phyloP scores from a whole-genome alignment of 2,797 vertebrate genomes.

The Phoebastria nigripes region DNA sequence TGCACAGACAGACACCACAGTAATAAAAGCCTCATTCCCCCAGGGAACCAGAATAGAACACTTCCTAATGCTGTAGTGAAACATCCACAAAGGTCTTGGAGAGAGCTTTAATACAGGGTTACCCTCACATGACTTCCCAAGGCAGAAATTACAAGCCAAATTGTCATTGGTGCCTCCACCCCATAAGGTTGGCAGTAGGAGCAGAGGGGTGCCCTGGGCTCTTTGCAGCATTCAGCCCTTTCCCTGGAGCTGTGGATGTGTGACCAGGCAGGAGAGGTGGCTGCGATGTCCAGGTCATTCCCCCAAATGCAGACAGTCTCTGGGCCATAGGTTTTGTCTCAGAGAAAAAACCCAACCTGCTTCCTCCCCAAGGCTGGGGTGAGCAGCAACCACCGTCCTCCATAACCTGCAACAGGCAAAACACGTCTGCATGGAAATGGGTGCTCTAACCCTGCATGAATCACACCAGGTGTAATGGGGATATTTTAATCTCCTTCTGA shows the following conservation, averaged over 20 bases:
- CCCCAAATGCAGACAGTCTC: neutral
- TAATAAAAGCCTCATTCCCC: neutral
- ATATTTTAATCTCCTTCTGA: neutral
- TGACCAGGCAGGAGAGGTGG: neutral
- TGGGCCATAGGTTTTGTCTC: neutral
- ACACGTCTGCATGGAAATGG: neutral
- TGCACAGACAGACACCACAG: neutral
- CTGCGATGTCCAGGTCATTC: neutral
- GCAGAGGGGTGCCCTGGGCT: fast-evolving
- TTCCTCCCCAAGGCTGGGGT: neutral
- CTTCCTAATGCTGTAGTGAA: neutral
- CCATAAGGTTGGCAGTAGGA: fast-evolving
- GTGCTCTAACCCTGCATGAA: neutral
- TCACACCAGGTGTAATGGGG: neutral
- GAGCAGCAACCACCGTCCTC: neutral
- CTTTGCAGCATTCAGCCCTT: neutral
- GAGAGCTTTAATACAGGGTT: neutral
- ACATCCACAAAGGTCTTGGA: neutral
- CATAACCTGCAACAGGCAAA: neutral
- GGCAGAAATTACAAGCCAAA: neutral
- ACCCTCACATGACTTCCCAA: neutral
- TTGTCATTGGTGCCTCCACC: neutral
- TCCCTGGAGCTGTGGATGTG: neutral
- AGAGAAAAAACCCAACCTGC: neutral
- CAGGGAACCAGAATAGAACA: neutral